These are phyloP conservation scores for Sarcophilus harrisii DNA, from an alignment of 2,797 vertebrate species.

Conservation along the genomic window DNA sequence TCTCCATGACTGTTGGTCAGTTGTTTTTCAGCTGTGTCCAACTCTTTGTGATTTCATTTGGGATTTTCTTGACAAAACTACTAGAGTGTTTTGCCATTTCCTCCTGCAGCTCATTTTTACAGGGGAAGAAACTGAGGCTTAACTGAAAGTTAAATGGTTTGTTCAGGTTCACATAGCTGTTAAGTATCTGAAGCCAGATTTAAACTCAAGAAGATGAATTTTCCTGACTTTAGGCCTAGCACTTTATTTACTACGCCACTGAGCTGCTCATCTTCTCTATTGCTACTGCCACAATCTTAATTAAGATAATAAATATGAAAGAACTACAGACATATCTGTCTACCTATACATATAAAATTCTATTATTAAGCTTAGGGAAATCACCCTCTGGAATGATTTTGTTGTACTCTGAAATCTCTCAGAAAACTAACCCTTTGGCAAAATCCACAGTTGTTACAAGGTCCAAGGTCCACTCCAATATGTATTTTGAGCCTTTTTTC, in stretches of 20 bases:
- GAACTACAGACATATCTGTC: neutral
- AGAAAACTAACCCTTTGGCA: neutral
- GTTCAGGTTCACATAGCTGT: neutral
- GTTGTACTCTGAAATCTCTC: neutral
- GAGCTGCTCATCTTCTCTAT: neutral
- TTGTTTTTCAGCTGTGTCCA: neutral
- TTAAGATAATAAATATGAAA: neutral
- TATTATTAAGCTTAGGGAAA: neutral
- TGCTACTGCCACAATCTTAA: neutral
- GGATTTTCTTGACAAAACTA: neutral
- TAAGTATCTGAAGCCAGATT: neutral
- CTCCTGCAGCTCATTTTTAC: neutral
- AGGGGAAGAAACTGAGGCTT: neutral
- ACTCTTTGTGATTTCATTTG: neutral
- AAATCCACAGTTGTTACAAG: neutral
- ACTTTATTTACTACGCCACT: neutral
- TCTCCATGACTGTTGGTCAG: neutral
- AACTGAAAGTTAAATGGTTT: neutral
- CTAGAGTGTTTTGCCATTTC: neutral
- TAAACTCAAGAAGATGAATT: neutral
- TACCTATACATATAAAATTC: neutral
- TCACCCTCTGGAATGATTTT: neutral
- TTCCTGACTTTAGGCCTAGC: neutral
- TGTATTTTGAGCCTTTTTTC: neutral
- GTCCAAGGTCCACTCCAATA: neutral